These are phyloP conservation scores for Kryptolebias marmoratus DNA, from an alignment of 2,113 vertebrate genomes.

Conservation along the genomic window DNA sequence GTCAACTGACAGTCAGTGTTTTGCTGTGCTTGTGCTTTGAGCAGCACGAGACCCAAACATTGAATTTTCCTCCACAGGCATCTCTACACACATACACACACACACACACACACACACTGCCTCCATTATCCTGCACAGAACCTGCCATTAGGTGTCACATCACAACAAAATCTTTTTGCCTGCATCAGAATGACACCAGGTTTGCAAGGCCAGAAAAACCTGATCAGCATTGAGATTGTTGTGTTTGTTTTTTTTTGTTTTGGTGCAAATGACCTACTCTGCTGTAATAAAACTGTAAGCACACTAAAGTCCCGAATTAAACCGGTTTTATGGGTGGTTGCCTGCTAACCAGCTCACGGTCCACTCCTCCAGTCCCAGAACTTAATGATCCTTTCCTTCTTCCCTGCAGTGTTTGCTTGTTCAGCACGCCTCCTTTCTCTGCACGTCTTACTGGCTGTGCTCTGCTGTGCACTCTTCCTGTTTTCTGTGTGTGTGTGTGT, in stretches of 20 bases:
- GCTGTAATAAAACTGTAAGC: constrained; percentile 11
- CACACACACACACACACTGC: constrained; percentile 74
- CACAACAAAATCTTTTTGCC: constrained; percentile 72
- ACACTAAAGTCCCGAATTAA: constrained; percentile 37
- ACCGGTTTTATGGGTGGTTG: constrained; percentile 50
- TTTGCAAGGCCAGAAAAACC: constrained; percentile 55
- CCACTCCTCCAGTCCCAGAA: constrained; percentile 26
- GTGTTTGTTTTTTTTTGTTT: constrained; percentile 9
- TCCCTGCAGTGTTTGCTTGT: constrained; percentile 61
- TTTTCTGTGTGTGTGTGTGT: constrained; percentile 59
- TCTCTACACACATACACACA: constrained; percentile 38
- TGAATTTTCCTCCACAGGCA: constrained; percentile 69
- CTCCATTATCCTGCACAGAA: constrained; percentile 69
- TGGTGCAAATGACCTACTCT: background rate
- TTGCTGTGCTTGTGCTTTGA: constrained; percentile 78
- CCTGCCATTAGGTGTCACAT: constrained; percentile 59
- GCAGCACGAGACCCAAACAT: constrained; percentile 68
- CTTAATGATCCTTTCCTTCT: constrained; percentile 52
- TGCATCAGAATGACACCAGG: constrained; percentile 40
- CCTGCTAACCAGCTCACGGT: constrained; percentile 59
- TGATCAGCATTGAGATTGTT: constrained; percentile 21
- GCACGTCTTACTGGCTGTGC: constrained; percentile 66
- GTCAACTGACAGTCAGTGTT: constrained; percentile 71
- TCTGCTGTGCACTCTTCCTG: constrained; percentile 57
- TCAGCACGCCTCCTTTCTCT: constrained; percentile 48